These are phyloP conservation scores for Agonopterix arenella DNA, from an alignment of 2,888 invertebrate genomes.

Conservation along the genomic window DNA sequence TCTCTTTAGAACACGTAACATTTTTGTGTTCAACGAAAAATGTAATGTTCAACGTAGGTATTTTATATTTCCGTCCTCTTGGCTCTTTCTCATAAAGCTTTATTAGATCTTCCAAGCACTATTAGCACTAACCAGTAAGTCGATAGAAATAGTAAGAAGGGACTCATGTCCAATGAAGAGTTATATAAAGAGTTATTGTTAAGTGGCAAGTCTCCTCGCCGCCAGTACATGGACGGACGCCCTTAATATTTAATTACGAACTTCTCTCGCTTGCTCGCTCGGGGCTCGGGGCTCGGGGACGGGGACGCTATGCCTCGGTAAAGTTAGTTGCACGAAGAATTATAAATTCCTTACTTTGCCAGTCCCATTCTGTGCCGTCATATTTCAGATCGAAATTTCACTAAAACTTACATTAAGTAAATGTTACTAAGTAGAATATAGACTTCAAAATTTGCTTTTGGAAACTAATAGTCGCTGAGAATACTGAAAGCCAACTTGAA, in stretches of 20 bases:
- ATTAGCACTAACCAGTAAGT: not conserved
- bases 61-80: too few species aligned
- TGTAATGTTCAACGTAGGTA: too few species aligned
- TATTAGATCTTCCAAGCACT: too few species aligned
- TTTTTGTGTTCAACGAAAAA: too few species aligned
- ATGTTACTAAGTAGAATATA: too few species aligned
- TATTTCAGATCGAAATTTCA: constrained; percentile 38
- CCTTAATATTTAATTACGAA: constrained; percentile 64
- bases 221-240: constrained; percentile 29
- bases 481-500: too few species aligned
- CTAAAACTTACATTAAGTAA: constrained; percentile 10
- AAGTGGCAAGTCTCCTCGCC: not conserved
- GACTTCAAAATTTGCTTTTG: too few species aligned
- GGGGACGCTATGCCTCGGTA: constrained; percentile 28
- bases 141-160: not conserved
- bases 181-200: not conserved
- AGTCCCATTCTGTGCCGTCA: constrained; percentile 35
- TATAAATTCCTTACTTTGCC: constrained; percentile 34
- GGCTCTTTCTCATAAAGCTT: too few species aligned
- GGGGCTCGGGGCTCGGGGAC: constrained; percentile 15
- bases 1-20: too few species aligned
- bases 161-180: not conserved
- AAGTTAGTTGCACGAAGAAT: constrained; percentile 41
- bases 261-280: constrained; percentile 30
- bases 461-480: too few species aligned